Base-by-base conservation (phyloP, 2,113 vertebrate genomes). In the Pseudorhombus dupliciocellatus region DNA sequence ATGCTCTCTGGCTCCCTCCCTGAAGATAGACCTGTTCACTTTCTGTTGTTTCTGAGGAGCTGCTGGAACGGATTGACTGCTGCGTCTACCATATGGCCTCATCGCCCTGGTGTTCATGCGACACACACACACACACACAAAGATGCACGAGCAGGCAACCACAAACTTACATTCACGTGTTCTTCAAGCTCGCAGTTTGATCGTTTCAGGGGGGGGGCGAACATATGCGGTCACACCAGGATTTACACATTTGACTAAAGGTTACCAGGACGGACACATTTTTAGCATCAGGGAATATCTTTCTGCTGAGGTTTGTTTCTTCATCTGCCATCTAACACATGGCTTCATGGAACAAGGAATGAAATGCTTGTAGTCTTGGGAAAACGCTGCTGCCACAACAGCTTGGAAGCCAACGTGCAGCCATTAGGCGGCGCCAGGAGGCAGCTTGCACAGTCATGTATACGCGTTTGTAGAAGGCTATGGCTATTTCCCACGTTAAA, bases 11-110 rank as follows among this genome's bases (percentile, higher is more conserved):
- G 61, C 77, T 70, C 73, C 56, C 42, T 75, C 79, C 82, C 73
- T 55, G 61, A 83, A 79, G 75, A 73, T 65, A 66, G 75, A 85
- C 81, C 81, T 52, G 77, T 52, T 84, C 72, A 2, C 68, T 73
- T 42, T 79, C 67, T 73, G 66, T 72, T 64, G 54, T 80, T 74
- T 73, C 78, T 46, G 31, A 74, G 66, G 68, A 81, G 83, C 80
- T 81, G 78, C 78, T 61, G 76, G 84, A 83, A 79, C 37, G 44
- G 74, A 80, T 70, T 50, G 77, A 77, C 77, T 80, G 66, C 73
- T n/a, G 30, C 28, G 28, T n/a, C 30, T 4, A 72, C 79, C 87
- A 87, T 87, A 89, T 84, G 83, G 82, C 78, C 81, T 15, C 0
- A 24, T 11, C 63, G 51, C 66, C 77, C 72, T 10, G 5, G 73